Conservation (phyloP, 2,888 invertebrate species). For the Pandemis corylana region DNA sequence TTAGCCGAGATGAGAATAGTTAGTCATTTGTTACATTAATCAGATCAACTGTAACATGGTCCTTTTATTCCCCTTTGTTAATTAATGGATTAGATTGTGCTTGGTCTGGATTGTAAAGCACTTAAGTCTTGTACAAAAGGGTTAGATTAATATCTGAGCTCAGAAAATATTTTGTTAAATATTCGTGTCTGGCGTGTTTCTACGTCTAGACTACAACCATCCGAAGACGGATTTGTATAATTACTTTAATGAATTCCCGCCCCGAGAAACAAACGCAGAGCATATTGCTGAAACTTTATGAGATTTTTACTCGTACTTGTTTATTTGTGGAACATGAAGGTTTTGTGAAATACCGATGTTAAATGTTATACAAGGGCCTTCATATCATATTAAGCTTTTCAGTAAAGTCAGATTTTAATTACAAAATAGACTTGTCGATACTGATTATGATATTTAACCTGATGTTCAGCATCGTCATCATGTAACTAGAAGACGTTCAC, state of each 20-base stretch:
- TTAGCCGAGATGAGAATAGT: no score
- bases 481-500: no score
- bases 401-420: no score
- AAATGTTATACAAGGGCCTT: neutral
- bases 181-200: neutral
- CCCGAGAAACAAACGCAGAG: neutral
- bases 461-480: no score
- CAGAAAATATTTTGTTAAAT: neutral
- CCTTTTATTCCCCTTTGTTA: neutral
- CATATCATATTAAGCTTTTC: no score
- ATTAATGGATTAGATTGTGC: neutral
- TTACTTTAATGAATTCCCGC: neutral
- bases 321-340: neutral
- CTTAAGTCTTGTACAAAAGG: neutral
- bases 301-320: neutral
- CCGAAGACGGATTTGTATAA: neutral
- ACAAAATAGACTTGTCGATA: no score
- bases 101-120: neutral
- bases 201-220: slow-evolving; percentile 1
- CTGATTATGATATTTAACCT: no score
- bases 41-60: neutral
- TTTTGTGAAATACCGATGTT: neutral
- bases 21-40: neutral
- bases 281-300: neutral
- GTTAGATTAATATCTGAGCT: neutral